Evolutionary conservation across 2,113 vertebrate species (phyloP), one percentile per base, ranked within the genome.

Genomic region (Psephotus haematonotus): DNA sequence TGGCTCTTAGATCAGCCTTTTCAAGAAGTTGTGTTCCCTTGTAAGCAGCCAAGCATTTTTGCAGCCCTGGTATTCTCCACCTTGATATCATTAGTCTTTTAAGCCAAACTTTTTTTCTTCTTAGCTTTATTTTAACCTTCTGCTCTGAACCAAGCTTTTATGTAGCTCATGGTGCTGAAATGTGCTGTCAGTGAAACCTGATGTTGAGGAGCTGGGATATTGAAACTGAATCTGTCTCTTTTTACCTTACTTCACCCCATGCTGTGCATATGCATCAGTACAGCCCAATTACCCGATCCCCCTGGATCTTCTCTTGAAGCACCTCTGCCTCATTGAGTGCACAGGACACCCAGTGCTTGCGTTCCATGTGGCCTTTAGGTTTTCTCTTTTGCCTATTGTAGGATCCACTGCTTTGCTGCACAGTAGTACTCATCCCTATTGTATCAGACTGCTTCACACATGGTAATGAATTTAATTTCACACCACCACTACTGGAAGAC

Each of bases 381-480:
- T 86, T 76, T 43, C 64, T 23, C n/a, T 74, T 80, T 20, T 79
- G 29, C 62, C 62, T 75, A 6, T 82, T 87, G 86, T 91, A 64
- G 52, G 47, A 49, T 62, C 77, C 37, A 20, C 77, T 91, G 8
- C 88, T 95, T 60, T 84, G 69, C 86, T 91, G 67, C 68, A 39
- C 1, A 2, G 93, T 93, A 93, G 89, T 95, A 95, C 93, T 97
- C 91, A 91, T 92, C 95, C 62, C 86, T 71, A 65, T 95, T 95
- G 91, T 95, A 82, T 87, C 57, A 82, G 83, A n/a, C 72, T 55
- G 83, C 88, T 92, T 95, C 92, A 89, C 89, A 89, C 89, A 87
- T 72, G 91, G 81, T 89, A 95, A 92, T 92, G 88, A 95, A 96
- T 92, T 92, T 96, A 91, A 89, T 95, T 97, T 96, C 95, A 91